A percentile compares a stretch with the other conserved stretches of the same genome.
These are phyloP conservation scores for Colistium nudipinnis DNA, from an alignment of 2,113 vertebrate genomes.

Conservation along the genomic window DNA sequence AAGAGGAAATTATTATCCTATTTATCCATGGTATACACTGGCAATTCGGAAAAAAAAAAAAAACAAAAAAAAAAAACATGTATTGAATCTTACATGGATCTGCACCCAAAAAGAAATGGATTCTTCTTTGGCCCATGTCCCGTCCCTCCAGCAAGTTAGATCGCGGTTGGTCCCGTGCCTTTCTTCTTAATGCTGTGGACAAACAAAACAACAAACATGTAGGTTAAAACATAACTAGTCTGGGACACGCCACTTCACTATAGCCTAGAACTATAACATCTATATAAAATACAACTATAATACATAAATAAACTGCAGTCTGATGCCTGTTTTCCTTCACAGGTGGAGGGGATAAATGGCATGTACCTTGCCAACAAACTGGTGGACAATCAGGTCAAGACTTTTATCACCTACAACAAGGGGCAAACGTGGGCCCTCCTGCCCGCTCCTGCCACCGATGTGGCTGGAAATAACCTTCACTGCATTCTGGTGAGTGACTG, in stretches of 20 bases:
- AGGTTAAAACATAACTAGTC: neutral
- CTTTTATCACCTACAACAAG: slow-evolving; percentile 95
- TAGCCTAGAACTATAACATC: neutral
- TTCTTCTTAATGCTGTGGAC: neutral
- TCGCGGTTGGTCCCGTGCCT: neutral
- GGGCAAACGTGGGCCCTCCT: slow-evolving; percentile 93
- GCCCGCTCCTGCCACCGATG: slow-evolving; percentile 84
- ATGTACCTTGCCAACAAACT: slow-evolving; percentile 96
- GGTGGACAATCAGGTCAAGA: slow-evolving; percentile 90
- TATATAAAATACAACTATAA: neutral
- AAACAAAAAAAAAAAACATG: too few relatives aligned
- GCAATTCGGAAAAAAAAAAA: too few relatives aligned
- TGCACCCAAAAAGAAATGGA: neutral
- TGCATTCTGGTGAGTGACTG: slow-evolving; percentile 89
- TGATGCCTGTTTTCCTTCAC: slow-evolving; percentile 9
- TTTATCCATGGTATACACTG: too few relatives aligned
- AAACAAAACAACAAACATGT: neutral
- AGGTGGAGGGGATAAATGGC: slow-evolving; percentile 96
- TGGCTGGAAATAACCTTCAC: slow-evolving; percentile 86
- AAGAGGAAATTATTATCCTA: too few relatives aligned
- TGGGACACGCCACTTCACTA: neutral
- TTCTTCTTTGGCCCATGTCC: neutral
- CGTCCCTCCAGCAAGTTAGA: neutral
- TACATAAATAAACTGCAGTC: too few relatives aligned
- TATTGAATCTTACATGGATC: too few relatives aligned